Base-by-base conservation (phyloP, 2,797 vertebrate genomes). In the Podarcis siculus region DNA sequence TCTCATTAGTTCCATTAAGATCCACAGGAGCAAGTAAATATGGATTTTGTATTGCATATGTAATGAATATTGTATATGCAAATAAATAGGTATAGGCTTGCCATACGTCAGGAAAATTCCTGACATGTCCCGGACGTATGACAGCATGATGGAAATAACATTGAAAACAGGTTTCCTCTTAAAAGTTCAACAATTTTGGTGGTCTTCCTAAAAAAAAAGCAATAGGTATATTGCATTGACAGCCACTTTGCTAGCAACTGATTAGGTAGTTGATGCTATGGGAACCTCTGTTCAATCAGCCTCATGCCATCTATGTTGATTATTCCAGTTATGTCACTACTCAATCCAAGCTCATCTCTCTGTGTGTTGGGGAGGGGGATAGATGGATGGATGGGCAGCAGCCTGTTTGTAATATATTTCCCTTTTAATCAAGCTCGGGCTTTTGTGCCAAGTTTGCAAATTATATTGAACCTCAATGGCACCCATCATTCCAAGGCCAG, bases 401-500 rank as follows among this genome's bases (percentile, higher is more conserved):
- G 12, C n/a, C 91, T 86, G 82, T 80, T 77, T 77, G 0, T 86
- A 89, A 12, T 30, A 85, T 80, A 58, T 35, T 42, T 45, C 79
- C 21, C 19, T 83, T 86, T 61, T 61, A 80, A 77, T 92, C 45
- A 75, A 81, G n/a, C 58, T 67, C 61, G 1, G 1, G 64, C n/a
- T 79, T 86, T 58, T 85, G 13, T 82, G 87, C 45, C 27, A 30
- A 82, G 87, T 79, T 76, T 67, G 25, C 37, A 25, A 73, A 27
- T 73, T 9, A 3, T 32, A 10, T 85, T 88, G 85, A 91, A 49
- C 23, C 78, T 32, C 5, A 61, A 25, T 81, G 27, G 69, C n/a
- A 5, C 58, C 71, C 86, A 91, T 84, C 61, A 85, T 73, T 86
- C 79, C 89, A 89, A 91, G 77, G 15, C 82, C 61, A 80, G 27